Percentiles rank a stretch among this genome's conserved stretches.
Conservation (phyloP, 2,888 invertebrate genomes). For the Troglohyphantes excavatus region DNA sequence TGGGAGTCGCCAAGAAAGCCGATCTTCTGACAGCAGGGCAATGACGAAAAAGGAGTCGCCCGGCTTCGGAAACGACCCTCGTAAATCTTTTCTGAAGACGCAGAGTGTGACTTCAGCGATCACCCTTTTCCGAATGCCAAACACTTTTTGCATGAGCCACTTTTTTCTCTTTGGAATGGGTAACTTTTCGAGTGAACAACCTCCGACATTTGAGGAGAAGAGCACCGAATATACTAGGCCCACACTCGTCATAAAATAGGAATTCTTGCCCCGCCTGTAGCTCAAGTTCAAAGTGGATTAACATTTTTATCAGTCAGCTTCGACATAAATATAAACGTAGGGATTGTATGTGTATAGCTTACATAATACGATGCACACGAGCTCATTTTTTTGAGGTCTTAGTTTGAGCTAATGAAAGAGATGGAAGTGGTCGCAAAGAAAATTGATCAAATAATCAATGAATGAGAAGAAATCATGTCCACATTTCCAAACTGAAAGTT, state of each 20-base stretch:
- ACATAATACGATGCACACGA: no score
- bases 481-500: no score
- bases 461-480: no score
- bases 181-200: constrained; percentile 27
- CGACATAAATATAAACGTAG: no score
- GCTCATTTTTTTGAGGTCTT: no score
- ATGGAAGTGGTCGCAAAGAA: no score
- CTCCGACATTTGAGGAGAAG: background rate
- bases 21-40: constrained; percentile 23
- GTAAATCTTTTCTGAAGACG: constrained; percentile 40
- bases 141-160: background rate
- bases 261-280: background rate
- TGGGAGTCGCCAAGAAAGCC: constrained; percentile 22
- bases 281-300: background rate
- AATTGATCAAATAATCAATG: no score
- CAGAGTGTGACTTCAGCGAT: constrained; percentile 32
- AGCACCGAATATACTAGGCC: background rate
- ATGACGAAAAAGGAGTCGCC: constrained; percentile 44
- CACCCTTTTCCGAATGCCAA: constrained; percentile 12
- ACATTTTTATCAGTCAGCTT: background rate
- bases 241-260: background rate
- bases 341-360: no score
- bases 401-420: no score
- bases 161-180: background rate
- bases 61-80: constrained; percentile 7